phyloP scores from a whole-genome alignment of 2,888 invertebrate species.

The Tenthredo amoena region DNA sequence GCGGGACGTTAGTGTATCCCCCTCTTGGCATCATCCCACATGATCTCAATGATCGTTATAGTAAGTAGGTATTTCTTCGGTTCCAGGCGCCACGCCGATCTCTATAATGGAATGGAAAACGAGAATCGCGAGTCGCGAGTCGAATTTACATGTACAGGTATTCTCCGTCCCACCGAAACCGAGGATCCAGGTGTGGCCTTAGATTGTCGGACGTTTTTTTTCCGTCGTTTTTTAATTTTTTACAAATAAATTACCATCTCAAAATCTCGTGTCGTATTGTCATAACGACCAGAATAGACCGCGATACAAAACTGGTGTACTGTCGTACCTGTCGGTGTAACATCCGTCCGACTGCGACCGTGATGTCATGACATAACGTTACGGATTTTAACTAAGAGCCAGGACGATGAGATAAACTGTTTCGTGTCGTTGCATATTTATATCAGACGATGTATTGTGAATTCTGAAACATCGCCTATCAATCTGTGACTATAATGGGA shows the following conservation, averaged over 20 bases:
- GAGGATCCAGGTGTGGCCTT: background rate
- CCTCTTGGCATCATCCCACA: slow-evolving; percentile 12
- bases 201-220: background rate
- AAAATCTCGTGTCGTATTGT: background rate
- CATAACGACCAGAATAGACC: background rate
- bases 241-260: background rate
- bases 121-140: slow-evolving; percentile 28
- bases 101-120: slow-evolving; percentile 49
- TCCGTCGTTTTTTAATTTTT: background rate
- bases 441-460: slow-evolving; percentile 13
- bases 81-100: slow-evolving; percentile 55
- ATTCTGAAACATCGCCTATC: slow-evolving; percentile 13
- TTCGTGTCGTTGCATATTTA: slow-evolving; percentile 32
- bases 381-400: background rate
- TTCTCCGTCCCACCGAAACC: background rate
- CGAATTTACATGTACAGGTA: background rate
- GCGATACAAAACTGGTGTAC: background rate
- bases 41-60: background rate
- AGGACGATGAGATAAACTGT: slow-evolving; percentile 6
- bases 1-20: slow-evolving; percentile 56
- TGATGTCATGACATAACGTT: background rate
- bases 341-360: background rate
- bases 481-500: background rate
- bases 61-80: slow-evolving; percentile 53
- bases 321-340: background rate